Base-by-base conservation (phyloP, 92 coral and sea anemone genomes). In the Micromussa lordhowensis region DNA sequence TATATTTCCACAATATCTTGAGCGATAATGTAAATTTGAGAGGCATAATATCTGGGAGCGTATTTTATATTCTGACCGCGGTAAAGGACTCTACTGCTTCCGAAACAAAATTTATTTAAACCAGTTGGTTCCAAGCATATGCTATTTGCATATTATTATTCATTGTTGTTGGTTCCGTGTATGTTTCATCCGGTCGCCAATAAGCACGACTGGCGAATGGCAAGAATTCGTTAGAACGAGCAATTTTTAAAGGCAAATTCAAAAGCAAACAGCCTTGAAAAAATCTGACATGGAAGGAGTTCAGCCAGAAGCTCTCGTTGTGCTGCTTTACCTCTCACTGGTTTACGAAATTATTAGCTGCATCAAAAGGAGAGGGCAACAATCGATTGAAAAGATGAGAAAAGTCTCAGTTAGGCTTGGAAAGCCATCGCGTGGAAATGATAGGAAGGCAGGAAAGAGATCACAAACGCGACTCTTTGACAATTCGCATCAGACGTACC, bases 301-400 rank as follows among this genome's bases (percentile, higher is more conserved):
- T 31, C 93, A 92, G 68, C 79, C 89, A 35, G 95, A 90, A 57
- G 61, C 93, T 80, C 90, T 92, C 21, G 92, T 93, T 15, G 80
- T 90, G 32, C 77, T 93, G 24, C 77, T 93, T 68, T 93, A 93
- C 63, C 85, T 93, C 15, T 91, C 94, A 55, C 80, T 93, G 55
- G 17, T 93, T 32, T 93, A 93, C 78, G 96, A 93, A 85, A 84
- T 93, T 70, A 36, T 93, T 44, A 82, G 26, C 44, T 89, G 83
- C 40, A 71, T 91, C 64, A 40, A 80, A 54, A 85, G 86, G 80
- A 59, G 63, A 88, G 91, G 77, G 40, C 78, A 48, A 31, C 87
- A 90, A 77, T 29, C 87, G 32, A 31, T 71, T 35, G 83, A 70
- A 77, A 82, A 68, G 40, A 82, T 74, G 71, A 84, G 83, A 53